These are phyloP conservation scores for Epiblema foenella DNA, from an alignment of 2,888 invertebrate species.

Conservation along the genomic window DNA sequence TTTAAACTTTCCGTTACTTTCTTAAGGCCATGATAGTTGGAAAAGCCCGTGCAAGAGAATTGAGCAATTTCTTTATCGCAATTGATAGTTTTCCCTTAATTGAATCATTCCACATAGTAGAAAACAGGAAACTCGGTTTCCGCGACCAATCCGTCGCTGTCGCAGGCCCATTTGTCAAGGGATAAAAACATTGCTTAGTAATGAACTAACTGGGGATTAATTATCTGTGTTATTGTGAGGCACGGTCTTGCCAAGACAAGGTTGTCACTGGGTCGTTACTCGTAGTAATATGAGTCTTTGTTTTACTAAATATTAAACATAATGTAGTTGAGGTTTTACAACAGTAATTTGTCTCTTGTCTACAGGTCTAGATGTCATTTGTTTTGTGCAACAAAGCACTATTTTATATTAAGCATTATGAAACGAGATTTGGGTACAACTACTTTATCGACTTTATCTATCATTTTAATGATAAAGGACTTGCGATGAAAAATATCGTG, in stretches of 20 bases:
- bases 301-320: neutral
- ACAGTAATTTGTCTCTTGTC: neutral
- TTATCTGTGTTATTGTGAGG: slow-evolving; percentile 26
- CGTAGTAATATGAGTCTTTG: neutral
- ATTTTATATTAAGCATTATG: too few species aligned
- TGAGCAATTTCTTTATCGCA: neutral
- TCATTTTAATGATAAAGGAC: too few species aligned
- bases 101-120: slow-evolving; percentile 16
- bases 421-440: too few species aligned
- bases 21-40: neutral
- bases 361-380: neutral
- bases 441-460: too few species aligned
- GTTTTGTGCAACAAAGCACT: neutral
- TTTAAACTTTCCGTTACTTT: neutral
- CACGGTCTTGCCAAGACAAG: neutral
- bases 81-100: slow-evolving; percentile 10
- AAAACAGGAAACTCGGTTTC: slow-evolving; percentile 26
- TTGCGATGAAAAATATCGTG: too few species aligned
- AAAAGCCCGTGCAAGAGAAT: neutral
- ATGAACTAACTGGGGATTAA: slow-evolving; percentile 39
- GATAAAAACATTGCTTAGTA: slow-evolving; percentile 40
- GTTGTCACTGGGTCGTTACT: neutral
- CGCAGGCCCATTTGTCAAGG: slow-evolving; percentile 29
- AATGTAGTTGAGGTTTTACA: neutral
- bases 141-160: slow-evolving; percentile 15